Conservation (phyloP, 1,140 invertebrate species). For the Drosophila takahashii region DNA sequence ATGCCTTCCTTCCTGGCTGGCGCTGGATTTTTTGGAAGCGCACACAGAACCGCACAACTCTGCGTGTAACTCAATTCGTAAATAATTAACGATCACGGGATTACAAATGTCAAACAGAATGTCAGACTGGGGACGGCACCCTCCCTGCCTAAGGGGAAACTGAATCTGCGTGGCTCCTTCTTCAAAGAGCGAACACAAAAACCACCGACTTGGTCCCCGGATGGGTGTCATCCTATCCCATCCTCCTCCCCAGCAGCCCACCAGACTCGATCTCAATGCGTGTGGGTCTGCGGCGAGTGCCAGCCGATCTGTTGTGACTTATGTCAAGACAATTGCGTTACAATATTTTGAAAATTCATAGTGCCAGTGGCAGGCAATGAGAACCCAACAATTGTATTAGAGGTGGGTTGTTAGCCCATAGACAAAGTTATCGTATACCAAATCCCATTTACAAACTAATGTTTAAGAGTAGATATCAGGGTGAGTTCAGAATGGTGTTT, state of each 20-base stretch:
- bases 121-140: conserved; percentile 68
- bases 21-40: conserved; percentile 16
- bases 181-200: conserved; percentile 55
- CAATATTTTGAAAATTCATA: conserved; percentile 16
- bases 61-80: conserved; percentile 80
- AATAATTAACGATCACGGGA: conserved; percentile 84
- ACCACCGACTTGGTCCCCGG: conserved; percentile 63
- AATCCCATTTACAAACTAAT: conserved; percentile 40
- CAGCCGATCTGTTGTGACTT: conserved; percentile 82
- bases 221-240: conserved; percentile 20
- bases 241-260: conserved; percentile 2
- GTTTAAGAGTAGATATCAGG: neutral
- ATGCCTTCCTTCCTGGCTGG: conserved; percentile 45
- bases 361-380: conserved; percentile 1
- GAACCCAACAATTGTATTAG: conserved; percentile 8
- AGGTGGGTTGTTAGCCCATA: neutral
- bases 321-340: conserved; percentile 73
- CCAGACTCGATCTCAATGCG: conserved; percentile 41
- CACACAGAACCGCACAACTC: neutral
- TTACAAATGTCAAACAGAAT: conserved; percentile 85
- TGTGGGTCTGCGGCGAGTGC: conserved; percentile 70
- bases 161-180: conserved; percentile 20
- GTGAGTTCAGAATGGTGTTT: too few relatives aligned
- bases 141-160: conserved; percentile 12
- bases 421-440: conserved; percentile 36